Conservation (phyloP, 1,140 invertebrate genomes). For the Lutraria rhynchaena region DNA sequence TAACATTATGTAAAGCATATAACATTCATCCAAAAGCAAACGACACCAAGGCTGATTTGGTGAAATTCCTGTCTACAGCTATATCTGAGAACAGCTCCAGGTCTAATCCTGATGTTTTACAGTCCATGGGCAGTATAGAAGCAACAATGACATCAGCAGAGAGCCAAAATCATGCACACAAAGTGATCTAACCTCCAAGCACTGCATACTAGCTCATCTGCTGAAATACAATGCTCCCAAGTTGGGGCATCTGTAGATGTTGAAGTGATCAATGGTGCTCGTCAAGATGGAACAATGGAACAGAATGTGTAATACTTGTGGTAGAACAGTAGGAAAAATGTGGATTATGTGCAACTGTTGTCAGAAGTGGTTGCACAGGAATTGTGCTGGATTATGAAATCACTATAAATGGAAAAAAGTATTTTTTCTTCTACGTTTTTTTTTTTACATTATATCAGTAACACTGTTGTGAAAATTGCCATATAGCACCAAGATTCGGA, state of each 20-base stretch:
- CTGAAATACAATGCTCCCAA: background rate
- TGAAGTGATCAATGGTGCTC: background rate
- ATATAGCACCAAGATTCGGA: too few species aligned
- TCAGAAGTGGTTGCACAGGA: background rate
- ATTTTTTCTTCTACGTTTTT: too few species aligned
- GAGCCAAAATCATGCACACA: background rate
- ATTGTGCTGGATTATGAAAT: background rate
- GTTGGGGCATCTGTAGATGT: background rate
- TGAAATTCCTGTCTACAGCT: background rate
- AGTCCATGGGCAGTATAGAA: background rate
- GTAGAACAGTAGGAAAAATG: background rate
- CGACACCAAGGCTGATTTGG: background rate
- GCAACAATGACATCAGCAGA: background rate
- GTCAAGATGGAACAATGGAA: background rate
- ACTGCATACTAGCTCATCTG: background rate
- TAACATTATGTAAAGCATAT: conserved; percentile 15
- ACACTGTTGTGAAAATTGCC: too few species aligned
- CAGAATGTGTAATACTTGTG: background rate
- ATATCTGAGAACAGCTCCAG: background rate
- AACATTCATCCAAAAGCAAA: background rate
- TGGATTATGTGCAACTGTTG: too few species aligned
- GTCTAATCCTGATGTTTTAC: conserved; percentile 4
- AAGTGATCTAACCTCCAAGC: background rate
- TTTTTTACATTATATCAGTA: too few species aligned
- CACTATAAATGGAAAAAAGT: background rate